A percentile compares a stretch with the other conserved stretches of the same genome.
phyloP scores from a whole-genome alignment of 1,140 invertebrate species.

The Drosophila sulfurigaster region DNA sequence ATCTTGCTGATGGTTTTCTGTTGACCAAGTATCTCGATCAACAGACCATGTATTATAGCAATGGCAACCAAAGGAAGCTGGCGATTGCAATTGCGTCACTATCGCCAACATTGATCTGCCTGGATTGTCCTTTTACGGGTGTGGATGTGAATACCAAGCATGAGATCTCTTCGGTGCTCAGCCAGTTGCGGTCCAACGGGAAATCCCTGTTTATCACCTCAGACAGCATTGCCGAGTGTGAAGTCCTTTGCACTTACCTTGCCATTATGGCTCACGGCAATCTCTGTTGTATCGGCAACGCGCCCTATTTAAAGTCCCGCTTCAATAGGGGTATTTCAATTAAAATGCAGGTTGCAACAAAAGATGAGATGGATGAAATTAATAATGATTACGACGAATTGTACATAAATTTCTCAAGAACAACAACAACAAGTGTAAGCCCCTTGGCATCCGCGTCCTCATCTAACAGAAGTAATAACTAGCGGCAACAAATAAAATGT shows the following conservation, averaged over 20 bases:
- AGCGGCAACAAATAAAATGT: no score
- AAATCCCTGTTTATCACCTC: conserved; percentile 85
- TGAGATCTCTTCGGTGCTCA: conserved; percentile 92
- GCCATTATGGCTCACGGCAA: conserved; percentile 92
- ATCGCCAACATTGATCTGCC: conserved; percentile 90
- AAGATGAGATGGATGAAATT: conserved; percentile 7
- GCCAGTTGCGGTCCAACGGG: conserved; percentile 45
- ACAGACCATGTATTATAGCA: conserved; percentile 87
- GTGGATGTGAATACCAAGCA: conserved; percentile 96
- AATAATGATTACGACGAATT: background rate
- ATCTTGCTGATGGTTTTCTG: conserved; percentile 31
- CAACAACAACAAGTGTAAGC: background rate
- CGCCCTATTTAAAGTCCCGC: conserved; percentile 80
- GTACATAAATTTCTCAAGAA: background rate
- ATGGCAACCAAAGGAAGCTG: conserved; percentile 94
- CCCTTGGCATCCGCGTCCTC: no score
- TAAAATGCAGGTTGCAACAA: conserved; percentile 72
- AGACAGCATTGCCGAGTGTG: conserved; percentile 93
- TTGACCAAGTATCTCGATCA: conserved; percentile 27
- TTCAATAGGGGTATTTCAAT: conserved; percentile 85
- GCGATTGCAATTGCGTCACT: conserved; percentile 94
- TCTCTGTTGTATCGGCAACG: conserved; percentile 85
- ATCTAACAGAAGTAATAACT: no score
- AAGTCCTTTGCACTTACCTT: conserved; percentile 89
- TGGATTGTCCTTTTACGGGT: conserved; percentile 96